Percentiles rank a stretch among this genome's conserved stretches.
phyloP scores from a whole-genome alignment of 2,888 invertebrate species.

The Cataglyphis altisquamis region DNA sequence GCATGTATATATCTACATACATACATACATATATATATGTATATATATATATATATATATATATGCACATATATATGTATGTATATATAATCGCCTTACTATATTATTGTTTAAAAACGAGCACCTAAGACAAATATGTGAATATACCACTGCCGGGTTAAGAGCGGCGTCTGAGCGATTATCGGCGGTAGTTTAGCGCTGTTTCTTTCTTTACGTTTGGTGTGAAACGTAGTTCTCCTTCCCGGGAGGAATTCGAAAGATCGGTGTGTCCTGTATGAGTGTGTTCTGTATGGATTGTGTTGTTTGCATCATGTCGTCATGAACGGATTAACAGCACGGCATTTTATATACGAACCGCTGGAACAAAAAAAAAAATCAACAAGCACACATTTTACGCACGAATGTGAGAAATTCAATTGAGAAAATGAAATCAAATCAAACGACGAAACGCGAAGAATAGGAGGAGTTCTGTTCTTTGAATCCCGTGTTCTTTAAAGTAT shows the following conservation, averaged over 20 bases:
- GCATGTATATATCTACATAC: too few relatives aligned
- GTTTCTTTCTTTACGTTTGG: background rate
- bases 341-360: conserved; percentile 14
- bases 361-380: conserved; percentile 29
- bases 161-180: conserved; percentile 50
- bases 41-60: too few relatives aligned
- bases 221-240: conserved; percentile 9
- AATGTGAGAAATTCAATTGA: conserved; percentile 13
- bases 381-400: conserved; percentile 23
- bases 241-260: conserved; percentile 20
- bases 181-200: conserved; percentile 47
- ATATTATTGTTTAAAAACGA: conserved; percentile 36
- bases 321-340: conserved; percentile 61
- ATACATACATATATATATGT: too few relatives aligned
- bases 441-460: conserved; percentile 37
- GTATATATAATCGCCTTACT: conserved; percentile 42
- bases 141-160: conserved; percentile 53
- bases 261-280: conserved; percentile 4
- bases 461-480: background rate
- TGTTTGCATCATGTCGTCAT: background rate
- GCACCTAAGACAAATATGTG: conserved; percentile 48
- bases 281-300: background rate
- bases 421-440: conserved; percentile 21
- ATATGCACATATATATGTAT: background rate
- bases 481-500: background rate